Percentiles rank a stretch among this genome's conserved stretches.
Evolutionary conservation across 53 echinoderm and acorn worm genomes (phyloP).

Genomic region (Henricia sp.): DNA sequence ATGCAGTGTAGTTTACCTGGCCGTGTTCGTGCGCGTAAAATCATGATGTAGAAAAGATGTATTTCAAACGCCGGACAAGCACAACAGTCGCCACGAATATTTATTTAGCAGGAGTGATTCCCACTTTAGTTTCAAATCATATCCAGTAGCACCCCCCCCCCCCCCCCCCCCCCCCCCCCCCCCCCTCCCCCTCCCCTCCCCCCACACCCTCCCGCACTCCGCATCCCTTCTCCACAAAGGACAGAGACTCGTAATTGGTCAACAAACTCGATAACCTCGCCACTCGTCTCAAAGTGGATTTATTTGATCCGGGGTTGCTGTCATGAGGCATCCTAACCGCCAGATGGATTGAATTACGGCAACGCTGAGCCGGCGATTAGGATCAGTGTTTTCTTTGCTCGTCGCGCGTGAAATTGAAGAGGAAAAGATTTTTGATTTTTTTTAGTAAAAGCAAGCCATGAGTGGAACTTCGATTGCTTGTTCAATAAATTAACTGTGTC

Average conservation of each 20-base stretch:
- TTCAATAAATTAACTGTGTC: slow-evolving; percentile 18
- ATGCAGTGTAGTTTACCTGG: too few relatives aligned
- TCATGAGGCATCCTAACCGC: slow-evolving; percentile 20
- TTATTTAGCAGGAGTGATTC: neutral
- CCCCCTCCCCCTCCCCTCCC: too few relatives aligned
- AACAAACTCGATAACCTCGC: slow-evolving; percentile 30
- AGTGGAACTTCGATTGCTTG: neutral
- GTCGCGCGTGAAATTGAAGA: too few relatives aligned
- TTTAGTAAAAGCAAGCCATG: neutral
- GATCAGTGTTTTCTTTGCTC: too few relatives aligned
- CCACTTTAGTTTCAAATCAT: slow-evolving; percentile 31
- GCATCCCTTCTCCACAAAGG: slow-evolving; percentile 17
- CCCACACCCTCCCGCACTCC: too few relatives aligned
- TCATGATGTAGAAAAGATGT: too few relatives aligned
- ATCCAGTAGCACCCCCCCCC: slow-evolving; percentile 46
- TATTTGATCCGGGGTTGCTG: slow-evolving; percentile 30
- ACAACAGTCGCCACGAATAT: neutral
- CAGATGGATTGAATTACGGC: neutral
- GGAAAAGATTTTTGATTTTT: neutral
- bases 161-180: too few relatives aligned
- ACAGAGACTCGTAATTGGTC: slow-evolving; percentile 35
- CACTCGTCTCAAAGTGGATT: slow-evolving; percentile 4
- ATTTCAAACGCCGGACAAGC: too few relatives aligned
- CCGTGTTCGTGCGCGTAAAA: too few relatives aligned
- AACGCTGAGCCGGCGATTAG: too few relatives aligned